Percentiles rank a stretch among this genome's conserved stretches.
phyloP scores from a whole-genome alignment of 37 sponge, comb jelly and placozoan species.

The Axinella damicornis region DNA sequence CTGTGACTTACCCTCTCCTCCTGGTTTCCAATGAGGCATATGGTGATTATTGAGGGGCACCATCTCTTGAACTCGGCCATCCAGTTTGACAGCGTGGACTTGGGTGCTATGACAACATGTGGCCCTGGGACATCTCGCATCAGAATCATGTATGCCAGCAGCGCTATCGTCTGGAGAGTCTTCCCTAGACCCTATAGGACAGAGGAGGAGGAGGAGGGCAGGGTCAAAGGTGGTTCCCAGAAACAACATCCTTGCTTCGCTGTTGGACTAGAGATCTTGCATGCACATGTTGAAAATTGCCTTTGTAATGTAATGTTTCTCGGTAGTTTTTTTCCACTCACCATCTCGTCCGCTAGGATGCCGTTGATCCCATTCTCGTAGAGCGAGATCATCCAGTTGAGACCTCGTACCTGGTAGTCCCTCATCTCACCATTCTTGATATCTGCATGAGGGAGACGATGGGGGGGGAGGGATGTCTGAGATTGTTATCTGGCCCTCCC shows the following conservation, averaged over 20 bases:
- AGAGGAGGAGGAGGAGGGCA: neutral
- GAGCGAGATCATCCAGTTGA: conserved; percentile 98
- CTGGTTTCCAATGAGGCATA: conserved; percentile 87
- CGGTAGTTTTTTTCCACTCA: conserved; percentile 23
- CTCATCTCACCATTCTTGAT: conserved; percentile 97
- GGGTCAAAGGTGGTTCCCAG: no score
- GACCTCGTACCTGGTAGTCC: conserved; percentile 98
- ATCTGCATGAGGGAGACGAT: conserved; percentile 48
- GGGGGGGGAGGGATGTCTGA: no score
- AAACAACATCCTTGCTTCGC: no score
- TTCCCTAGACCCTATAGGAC: conserved; percentile 94
- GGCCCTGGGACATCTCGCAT: conserved; percentile 85
- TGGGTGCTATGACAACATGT: conserved; percentile 96
- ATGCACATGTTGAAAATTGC: no score
- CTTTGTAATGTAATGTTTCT: no score
- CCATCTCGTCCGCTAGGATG: conserved; percentile 99
- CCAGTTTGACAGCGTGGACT: conserved; percentile 98
- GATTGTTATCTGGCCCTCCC: no score
- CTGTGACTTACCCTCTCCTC: conserved; percentile 86
- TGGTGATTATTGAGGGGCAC: conserved; percentile 88
- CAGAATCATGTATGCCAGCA: conserved; percentile 94
- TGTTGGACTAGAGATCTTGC: no score
- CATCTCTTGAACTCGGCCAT: conserved; percentile 95
- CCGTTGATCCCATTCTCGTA: conserved; percentile 99
- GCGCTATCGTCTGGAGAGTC: conserved; percentile 96